A percentile compares a stretch with the other conserved stretches of the same genome.
Evolutionary conservation across 2,113 vertebrate species (phyloP).

Genomic region (Perca flavescens): DNA sequence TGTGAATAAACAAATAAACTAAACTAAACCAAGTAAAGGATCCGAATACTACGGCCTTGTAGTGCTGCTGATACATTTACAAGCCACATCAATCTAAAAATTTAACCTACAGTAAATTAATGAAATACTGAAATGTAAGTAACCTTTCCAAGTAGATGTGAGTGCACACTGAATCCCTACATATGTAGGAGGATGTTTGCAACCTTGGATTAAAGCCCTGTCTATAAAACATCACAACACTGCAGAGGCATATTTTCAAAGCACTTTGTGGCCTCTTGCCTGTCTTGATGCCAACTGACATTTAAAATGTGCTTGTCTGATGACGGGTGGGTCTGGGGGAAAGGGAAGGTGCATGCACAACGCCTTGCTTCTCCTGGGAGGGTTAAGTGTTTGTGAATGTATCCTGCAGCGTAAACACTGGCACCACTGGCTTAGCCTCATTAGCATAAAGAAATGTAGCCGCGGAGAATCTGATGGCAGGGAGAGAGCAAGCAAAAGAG

Average conservation of each 20-base stretch:
- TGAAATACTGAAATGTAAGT: neutral
- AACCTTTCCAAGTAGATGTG: neutral
- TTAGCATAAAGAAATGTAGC: slow-evolving; percentile 81
- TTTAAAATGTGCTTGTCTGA: slow-evolving; percentile 36
- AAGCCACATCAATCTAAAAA: neutral
- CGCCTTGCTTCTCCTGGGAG: slow-evolving; percentile 59
- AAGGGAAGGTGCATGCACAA: slow-evolving; percentile 8
- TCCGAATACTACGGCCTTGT: neutral
- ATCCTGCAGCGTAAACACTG: slow-evolving; percentile 81
- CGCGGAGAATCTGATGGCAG: slow-evolving; percentile 31
- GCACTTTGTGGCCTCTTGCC: neutral
- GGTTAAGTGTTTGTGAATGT: slow-evolving; percentile 73
- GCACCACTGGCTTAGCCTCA: slow-evolving; percentile 76
- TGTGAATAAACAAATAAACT: no score
- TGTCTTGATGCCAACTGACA: slow-evolving; percentile 32
- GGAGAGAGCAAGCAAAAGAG: neutral
- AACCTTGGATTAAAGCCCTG: neutral
- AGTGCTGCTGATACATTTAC: neutral
- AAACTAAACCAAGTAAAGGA: no score
- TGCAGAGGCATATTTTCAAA: slow-evolving; percentile 23
- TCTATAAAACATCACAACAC: neutral
- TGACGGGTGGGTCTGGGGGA: slow-evolving; percentile 12
- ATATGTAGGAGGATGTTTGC: neutral
- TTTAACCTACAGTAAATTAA: neutral
- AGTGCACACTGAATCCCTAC: neutral